Conservation (phyloP, 2,888 invertebrate genomes). For the Tiliacea citrago region DNA sequence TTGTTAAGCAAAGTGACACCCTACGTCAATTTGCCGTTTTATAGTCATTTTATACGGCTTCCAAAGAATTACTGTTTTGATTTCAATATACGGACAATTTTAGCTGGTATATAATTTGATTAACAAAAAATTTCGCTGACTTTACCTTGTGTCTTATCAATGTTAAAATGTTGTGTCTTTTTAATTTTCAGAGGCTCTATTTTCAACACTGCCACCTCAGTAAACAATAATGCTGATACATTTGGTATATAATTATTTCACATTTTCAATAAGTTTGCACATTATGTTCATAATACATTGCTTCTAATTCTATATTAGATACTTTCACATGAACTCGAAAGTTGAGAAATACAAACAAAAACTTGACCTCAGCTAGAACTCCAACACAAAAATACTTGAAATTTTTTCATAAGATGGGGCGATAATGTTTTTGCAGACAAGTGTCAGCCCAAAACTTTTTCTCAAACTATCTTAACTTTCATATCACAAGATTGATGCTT, state of each 20-base stretch:
- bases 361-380: not conserved
- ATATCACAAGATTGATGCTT: conserved; percentile 61
- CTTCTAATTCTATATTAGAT: not conserved
- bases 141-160: too few species aligned
- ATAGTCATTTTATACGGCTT: too few species aligned
- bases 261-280: not conserved
- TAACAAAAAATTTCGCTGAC: too few species aligned
- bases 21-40: too few species aligned
- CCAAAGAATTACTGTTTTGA: too few species aligned
- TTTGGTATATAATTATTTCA: not conserved
- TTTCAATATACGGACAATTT: too few species aligned
- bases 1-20: too few species aligned
- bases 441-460: conserved; percentile 45
- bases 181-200: not conserved
- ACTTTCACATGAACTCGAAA: not conserved
- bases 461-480: conserved; percentile 40
- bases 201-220: not conserved
- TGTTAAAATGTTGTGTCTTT: too few species aligned
- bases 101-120: too few species aligned
- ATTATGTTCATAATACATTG: not conserved
- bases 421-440: conserved; percentile 24
- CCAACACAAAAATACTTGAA: conserved; percentile 6
- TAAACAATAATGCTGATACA: not conserved
- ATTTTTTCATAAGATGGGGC: conserved; percentile 1
- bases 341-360: conserved; percentile 7